phyloP scores from a whole-genome alignment of 2,113 vertebrate species.

The Pao palembangensis region DNA sequence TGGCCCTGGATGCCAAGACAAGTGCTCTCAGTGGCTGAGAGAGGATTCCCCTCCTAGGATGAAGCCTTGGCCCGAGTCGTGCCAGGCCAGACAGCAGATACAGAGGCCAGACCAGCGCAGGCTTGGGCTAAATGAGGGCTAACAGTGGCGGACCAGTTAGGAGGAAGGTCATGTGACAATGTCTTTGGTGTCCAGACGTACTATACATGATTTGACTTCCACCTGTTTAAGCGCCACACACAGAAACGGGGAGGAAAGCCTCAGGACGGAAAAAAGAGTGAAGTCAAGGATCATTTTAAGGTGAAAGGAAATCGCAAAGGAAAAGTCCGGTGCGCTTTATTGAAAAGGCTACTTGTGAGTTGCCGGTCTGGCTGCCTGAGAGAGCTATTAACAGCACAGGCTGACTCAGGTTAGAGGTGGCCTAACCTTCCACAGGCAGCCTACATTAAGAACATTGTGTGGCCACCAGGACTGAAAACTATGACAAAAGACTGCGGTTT shows the following conservation, averaged over 20 bases:
- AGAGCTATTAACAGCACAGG: slow-evolving; percentile 45
- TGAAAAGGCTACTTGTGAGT: slow-evolving; percentile 62
- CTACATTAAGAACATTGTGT: slow-evolving; percentile 18
- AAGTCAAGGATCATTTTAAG: slow-evolving; percentile 63
- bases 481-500: neutral
- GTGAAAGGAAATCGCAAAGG: slow-evolving; percentile 66
- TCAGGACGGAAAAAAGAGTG: slow-evolving; percentile 61
- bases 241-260: slow-evolving; percentile 52
- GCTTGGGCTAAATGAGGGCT: slow-evolving; percentile 16
- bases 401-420: slow-evolving; percentile 53
- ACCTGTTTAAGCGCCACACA: slow-evolving; percentile 35
- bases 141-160: neutral
- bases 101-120: slow-evolving; percentile 23
- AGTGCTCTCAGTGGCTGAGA: slow-evolving; percentile 55
- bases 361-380: slow-evolving; percentile 40
- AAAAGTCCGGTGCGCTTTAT: slow-evolving; percentile 44
- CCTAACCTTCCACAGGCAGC: slow-evolving; percentile 21
- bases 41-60: slow-evolving; percentile 51
- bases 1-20: slow-evolving; percentile 66
- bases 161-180: slow-evolving; percentile 23
- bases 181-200: slow-evolving; percentile 25
- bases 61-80: slow-evolving; percentile 43
- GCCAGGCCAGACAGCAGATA: slow-evolving; percentile 51
- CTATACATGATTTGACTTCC: slow-evolving; percentile 44
- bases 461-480: slow-evolving; percentile 7